Percentiles rank a stretch among this genome's conserved stretches.
phyloP scores from a whole-genome alignment of 2,113 vertebrate genomes.

The Arothron firmamentum region DNA sequence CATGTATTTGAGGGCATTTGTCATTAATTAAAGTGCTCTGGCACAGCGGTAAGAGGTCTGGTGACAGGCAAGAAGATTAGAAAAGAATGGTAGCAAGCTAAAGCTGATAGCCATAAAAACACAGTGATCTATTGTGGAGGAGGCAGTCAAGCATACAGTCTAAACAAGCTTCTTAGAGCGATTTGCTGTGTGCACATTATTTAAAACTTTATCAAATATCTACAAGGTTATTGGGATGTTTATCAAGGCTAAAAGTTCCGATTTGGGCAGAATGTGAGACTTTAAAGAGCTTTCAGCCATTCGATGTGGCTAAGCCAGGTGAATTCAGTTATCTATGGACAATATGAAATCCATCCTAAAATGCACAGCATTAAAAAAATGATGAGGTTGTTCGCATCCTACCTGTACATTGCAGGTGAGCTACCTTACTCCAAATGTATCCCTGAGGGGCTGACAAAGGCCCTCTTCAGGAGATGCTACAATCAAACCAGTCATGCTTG shows the following conservation, averaged over 20 bases:
- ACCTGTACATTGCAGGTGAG: constrained; percentile 39
- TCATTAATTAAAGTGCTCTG: constrained; percentile 42
- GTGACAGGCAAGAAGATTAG: constrained; percentile 63
- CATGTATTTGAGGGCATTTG: not conserved
- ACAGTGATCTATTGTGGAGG: constrained; percentile 57
- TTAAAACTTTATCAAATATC: constrained; percentile 2
- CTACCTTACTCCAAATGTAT: constrained; percentile 15
- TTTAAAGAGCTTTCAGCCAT: not conserved
- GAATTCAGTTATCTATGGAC: too few relatives aligned
- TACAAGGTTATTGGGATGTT: not conserved
- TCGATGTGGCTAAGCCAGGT: not conserved
- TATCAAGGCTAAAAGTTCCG: not conserved
- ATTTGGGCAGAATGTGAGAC: not conserved
- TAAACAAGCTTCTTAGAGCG: constrained; percentile 30
- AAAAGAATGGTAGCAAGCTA: constrained; percentile 47
- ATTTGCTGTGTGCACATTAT: not conserved
- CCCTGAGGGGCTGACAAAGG: constrained; percentile 55
- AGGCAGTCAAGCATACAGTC: constrained; percentile 38
- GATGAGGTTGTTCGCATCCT: constrained; percentile 13
- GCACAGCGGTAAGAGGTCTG: constrained; percentile 41
- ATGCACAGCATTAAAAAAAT: not conserved
- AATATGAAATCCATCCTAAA: not conserved
- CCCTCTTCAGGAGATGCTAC: constrained; percentile 60
- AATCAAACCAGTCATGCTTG: constrained; percentile 63
- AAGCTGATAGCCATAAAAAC: constrained; percentile 53